A percentile compares a stretch with the other conserved stretches of the same genome.
These are phyloP conservation scores for Erpornis zantholeuca DNA, from an alignment of 2,113 vertebrate species.

Conservation along the genomic window DNA sequence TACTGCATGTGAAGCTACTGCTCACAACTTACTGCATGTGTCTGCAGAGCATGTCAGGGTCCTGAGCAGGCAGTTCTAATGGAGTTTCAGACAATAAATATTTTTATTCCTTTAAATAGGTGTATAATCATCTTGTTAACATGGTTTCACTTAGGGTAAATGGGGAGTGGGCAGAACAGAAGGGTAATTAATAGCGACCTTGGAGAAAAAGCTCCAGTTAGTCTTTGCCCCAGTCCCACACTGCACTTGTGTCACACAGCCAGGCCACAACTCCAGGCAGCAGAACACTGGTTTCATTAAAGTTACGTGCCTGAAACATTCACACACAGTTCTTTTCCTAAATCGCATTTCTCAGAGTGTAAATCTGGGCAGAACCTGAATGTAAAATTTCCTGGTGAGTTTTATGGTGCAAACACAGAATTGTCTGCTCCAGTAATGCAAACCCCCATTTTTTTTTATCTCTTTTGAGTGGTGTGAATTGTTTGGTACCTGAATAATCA, in stretches of 20 bases:
- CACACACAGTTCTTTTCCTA: slow-evolving; percentile 25
- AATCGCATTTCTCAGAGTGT: slow-evolving; percentile 50
- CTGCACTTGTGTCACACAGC: slow-evolving; percentile 15
- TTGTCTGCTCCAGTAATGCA: slow-evolving; percentile 26
- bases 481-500: neutral
- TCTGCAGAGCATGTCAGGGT: neutral
- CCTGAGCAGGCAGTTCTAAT: neutral
- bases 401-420: slow-evolving; percentile 40
- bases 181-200: neutral
- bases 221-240: slow-evolving; percentile 7
- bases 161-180: neutral
- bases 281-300: slow-evolving; percentile 37
- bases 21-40: neutral
- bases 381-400: slow-evolving; percentile 15
- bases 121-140: slow-evolving; percentile 3
- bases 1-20: neutral
- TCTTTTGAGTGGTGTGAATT: slow-evolving; percentile 38
- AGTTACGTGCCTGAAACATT: slow-evolving; percentile 13
- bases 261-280: slow-evolving; percentile 38
- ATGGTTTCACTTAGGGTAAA: neutral
- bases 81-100: neutral
- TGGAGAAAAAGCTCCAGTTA: neutral
- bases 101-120: neutral
- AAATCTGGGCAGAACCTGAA: slow-evolving; percentile 42
- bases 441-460: neutral